phyloP scores from a whole-genome alignment of 2,797 vertebrate species.

The Takifugu rubripes region DNA sequence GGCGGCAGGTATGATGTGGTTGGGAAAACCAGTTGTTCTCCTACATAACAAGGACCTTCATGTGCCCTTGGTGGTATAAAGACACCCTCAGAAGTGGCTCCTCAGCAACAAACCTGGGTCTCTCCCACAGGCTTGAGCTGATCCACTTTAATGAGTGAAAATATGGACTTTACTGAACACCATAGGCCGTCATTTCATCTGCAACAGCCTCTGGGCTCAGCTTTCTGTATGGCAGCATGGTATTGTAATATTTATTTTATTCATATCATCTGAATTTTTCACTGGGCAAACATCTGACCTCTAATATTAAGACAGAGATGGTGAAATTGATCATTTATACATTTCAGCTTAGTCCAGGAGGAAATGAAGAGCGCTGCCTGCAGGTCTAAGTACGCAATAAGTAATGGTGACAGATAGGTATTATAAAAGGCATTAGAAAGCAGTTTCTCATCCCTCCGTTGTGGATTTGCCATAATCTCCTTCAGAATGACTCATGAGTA shows the following conservation, averaged over 20 bases:
- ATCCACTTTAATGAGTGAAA: conserved; percentile 44
- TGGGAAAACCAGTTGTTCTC: conserved; percentile 4
- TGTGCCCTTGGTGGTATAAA: conserved; percentile 32
- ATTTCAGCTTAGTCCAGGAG: conserved; percentile 30
- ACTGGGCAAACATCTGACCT: conserved; percentile 13
- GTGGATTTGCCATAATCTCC: conserved; percentile 71
- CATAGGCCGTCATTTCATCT: conserved; percentile 35
- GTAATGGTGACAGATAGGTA: conserved; percentile 64
- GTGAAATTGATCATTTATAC: conserved; percentile 33
- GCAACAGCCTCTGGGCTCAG: background rate
- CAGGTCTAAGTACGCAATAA: conserved; percentile 62
- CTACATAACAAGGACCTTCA: conserved; percentile 40
- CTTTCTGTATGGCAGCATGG: conserved; percentile 7
- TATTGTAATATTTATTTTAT: background rate
- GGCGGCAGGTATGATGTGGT: too few species aligned
- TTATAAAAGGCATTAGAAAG: conserved; percentile 44
- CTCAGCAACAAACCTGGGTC: conserved; percentile 38
- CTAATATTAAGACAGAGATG: conserved; percentile 3
- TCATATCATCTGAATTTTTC: conserved; percentile 4
- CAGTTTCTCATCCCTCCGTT: conserved; percentile 65
- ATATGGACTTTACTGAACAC: conserved; percentile 45
- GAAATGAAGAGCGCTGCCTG: conserved; percentile 39
- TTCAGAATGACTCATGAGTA: conserved; percentile 67
- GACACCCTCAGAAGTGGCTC: conserved; percentile 44
- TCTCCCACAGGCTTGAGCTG: conserved; percentile 30